These are phyloP conservation scores for Branchinecta lindahli DNA, from an alignment of 1,140 invertebrate species.

Conservation along the genomic window DNA sequence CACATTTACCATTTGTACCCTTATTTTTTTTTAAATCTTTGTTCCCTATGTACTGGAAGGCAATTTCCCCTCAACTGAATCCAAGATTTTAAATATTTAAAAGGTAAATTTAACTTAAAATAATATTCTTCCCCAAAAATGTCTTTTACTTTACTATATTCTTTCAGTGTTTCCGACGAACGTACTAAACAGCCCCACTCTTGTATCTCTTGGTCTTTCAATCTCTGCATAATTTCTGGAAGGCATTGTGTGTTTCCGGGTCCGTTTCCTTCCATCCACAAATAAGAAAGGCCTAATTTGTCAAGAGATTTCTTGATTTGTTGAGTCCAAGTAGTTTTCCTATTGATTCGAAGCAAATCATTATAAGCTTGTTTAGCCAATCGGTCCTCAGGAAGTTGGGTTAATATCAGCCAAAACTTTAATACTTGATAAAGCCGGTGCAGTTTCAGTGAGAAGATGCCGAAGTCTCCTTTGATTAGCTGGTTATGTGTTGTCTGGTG, in stretches of 20 bases:
- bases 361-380: conserved; percentile 11
- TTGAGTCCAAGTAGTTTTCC: conserved; percentile 10
- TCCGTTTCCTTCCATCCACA: conserved; percentile 6
- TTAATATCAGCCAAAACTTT: conserved; percentile 6
- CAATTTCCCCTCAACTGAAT: conserved; percentile 6
- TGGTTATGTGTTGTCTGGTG: conserved; percentile 10
- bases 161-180: conserved; percentile 8
- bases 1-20: conserved; percentile 6
- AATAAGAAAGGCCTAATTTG: background rate
- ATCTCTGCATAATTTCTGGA: conserved; percentile 1
- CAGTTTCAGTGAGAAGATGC: conserved; percentile 5
- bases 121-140: conserved; percentile 7
- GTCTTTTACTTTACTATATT: conserved; percentile 3
- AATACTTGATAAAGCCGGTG: conserved; percentile 10
- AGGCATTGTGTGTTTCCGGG: conserved; percentile 8
- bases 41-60: conserved; percentile 5
- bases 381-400: conserved; percentile 10
- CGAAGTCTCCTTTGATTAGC: conserved; percentile 10
- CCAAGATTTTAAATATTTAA: conserved; percentile 1
- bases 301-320: conserved; percentile 7
- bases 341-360: conserved; percentile 5
- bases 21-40: background rate
- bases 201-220: conserved; percentile 9
- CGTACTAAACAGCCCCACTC: conserved; percentile 7
- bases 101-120: conserved; percentile 9